phyloP scores from a whole-genome alignment of 1,140 invertebrate genomes.

The Megalopta genalis region DNA sequence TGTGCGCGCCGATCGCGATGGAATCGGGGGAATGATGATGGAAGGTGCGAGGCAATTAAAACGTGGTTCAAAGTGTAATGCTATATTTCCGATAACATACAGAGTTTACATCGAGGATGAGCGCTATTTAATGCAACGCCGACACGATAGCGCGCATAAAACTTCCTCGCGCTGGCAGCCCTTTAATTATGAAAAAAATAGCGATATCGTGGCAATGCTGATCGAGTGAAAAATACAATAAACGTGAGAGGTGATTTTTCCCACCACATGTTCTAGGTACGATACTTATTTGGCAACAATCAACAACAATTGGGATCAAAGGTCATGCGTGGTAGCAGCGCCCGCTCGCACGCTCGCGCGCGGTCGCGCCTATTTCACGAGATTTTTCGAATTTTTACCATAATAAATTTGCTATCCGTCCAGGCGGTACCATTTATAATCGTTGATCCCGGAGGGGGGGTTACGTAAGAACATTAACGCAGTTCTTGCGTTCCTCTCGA shows the following conservation, averaged over 20 bases:
- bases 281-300: constrained; percentile 79
- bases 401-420: constrained; percentile 1
- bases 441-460: constrained; percentile 51
- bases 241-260: constrained; percentile 31
- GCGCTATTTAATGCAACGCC: constrained; percentile 71
- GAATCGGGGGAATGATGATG: background rate
- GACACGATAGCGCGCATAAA: constrained; percentile 55
- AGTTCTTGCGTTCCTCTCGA: background rate
- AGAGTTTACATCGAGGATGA: constrained; percentile 76
- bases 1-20: no score
- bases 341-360: background rate
- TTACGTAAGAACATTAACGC: constrained; percentile 41
- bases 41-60: background rate
- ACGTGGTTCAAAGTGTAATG: constrained; percentile 68
- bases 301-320: constrained; percentile 77
- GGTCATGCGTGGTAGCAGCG: constrained; percentile 43
- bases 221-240: constrained; percentile 76
- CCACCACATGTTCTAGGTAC: constrained; percentile 47
- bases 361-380: background rate
- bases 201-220: constrained; percentile 69
- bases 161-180: constrained; percentile 49
- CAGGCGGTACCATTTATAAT: constrained; percentile 34
- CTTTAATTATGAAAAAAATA: constrained; percentile 76
- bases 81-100: constrained; percentile 75
- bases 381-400: background rate